Evolutionary conservation across 1,140 invertebrate genomes (phyloP), one percentile per base, ranked within the genome.

Genomic region (Tenebrio molitor): DNA sequence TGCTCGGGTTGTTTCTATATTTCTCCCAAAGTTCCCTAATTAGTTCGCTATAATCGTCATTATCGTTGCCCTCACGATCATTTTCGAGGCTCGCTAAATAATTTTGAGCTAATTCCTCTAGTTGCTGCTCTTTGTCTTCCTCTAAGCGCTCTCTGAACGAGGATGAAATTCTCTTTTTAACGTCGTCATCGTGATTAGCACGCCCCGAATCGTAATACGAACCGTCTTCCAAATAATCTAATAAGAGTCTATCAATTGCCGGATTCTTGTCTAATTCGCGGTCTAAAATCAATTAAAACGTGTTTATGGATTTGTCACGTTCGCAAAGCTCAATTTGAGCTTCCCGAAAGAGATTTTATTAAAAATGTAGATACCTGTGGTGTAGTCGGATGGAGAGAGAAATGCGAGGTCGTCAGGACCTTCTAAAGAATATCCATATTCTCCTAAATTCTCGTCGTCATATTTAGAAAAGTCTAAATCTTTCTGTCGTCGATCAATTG

Each of bases 1-100:
- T 15, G 21, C 21, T 62, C 34, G 64, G 69, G 39, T 80, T 74
- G 64, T 81, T 84, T 78, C 88, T 86, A 74, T 89, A 88, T 80
- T 89, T 88, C 29, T 88, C 85, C 87, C 87, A 89, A 23, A 89
- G 81, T 69, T 88, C 84, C 44, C 85, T 84, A 62, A 89, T 77
- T 12, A 88, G 81, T 53, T 88, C 80, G 16, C 85, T 85, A 71
- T 88, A 88, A 68, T 87, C 86, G 33, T 81, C 83, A 72, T 86
- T 84, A 36, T 84, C 85, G 70, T 87, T 84, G 63, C 83, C 79
- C 36, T 83, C 81, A 68, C 83, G 81, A 3, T 83, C 81, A 7
- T 58, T 76, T 69, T 84, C 86, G 72, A n/a, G n/a, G n/a, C n/a
- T n/a, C n/a, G 87, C 84, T 65, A 87, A 80, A 69, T 89, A 87